Conservation (phyloP, 1,140 invertebrate species). For the Metopolophium dirhodum region DNA sequence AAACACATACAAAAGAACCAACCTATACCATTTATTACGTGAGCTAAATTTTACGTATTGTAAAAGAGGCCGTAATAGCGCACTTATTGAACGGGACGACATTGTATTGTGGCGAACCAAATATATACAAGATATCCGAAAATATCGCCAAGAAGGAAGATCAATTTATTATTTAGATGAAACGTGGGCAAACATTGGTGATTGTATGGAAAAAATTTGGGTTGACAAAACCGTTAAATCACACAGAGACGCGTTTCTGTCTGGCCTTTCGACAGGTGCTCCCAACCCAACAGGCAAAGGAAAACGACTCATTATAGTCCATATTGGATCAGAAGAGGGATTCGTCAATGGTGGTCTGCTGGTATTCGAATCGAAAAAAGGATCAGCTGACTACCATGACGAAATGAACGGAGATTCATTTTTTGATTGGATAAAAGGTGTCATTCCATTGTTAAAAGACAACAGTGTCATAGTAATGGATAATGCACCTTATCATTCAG, state of each 20-base stretch:
- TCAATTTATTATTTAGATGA: too few species aligned
- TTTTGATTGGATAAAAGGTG: background rate
- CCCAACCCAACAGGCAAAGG: slow-evolving; percentile 1
- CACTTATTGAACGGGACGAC: too few species aligned
- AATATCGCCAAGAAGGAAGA: too few species aligned
- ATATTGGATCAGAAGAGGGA: background rate
- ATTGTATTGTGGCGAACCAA: too few species aligned
- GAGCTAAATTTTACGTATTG: slow-evolving; percentile 1
- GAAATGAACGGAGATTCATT: background rate
- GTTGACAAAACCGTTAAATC: background rate
- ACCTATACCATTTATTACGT: too few species aligned
- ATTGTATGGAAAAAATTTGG: background rate
- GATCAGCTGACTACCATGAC: background rate
- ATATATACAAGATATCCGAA: too few species aligned
- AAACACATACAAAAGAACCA: too few species aligned
- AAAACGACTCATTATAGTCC: slow-evolving; percentile 33
- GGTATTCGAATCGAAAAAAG: background rate
- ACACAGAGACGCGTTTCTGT: background rate
- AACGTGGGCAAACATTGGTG: background rate
- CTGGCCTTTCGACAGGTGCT: background rate
- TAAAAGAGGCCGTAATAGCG: too few species aligned
- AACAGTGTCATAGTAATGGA: background rate
- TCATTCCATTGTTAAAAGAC: background rate
- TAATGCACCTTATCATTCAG: too few species aligned
- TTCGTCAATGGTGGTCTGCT: background rate